Conservation (phyloP, 2,113 vertebrate species). For the Machaerirhynchus nigripectus region DNA sequence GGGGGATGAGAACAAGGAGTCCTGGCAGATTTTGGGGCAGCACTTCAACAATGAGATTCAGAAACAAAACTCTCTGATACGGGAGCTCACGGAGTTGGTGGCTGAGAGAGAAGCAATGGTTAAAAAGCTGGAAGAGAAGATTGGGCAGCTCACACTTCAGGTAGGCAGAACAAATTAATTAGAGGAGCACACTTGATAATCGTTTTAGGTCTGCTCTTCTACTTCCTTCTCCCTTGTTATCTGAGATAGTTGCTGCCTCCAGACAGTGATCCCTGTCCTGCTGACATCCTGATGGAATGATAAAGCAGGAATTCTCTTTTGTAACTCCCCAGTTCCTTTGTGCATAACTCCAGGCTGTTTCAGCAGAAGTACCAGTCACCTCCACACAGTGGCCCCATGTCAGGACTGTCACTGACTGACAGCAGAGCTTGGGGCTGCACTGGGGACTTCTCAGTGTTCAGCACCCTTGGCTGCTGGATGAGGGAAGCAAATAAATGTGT, state of each 20-base stretch:
- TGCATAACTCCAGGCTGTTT: background rate
- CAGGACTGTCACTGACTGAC: background rate
- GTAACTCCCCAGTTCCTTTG: background rate
- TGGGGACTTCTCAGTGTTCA: background rate
- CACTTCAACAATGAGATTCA: constrained; percentile 64
- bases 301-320: background rate
- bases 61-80: constrained; percentile 64
- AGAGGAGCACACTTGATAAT: background rate
- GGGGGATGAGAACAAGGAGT: constrained; percentile 47
- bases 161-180: constrained; percentile 54
- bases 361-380: background rate
- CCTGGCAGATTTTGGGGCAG: constrained; percentile 36
- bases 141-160: constrained; percentile 66
- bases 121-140: constrained; percentile 75
- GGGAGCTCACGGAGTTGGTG: constrained; percentile 75
- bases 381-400: background rate
- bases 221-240: background rate
- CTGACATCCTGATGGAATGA: background rate
- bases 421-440: background rate
- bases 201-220: background rate
- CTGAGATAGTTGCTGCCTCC: background rate
- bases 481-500: background rate
- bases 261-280: background rate
- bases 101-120: constrained; percentile 79
- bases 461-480: background rate